Base-by-base conservation (phyloP, 2,113 vertebrate species). In the Piaya cayana region DNA sequence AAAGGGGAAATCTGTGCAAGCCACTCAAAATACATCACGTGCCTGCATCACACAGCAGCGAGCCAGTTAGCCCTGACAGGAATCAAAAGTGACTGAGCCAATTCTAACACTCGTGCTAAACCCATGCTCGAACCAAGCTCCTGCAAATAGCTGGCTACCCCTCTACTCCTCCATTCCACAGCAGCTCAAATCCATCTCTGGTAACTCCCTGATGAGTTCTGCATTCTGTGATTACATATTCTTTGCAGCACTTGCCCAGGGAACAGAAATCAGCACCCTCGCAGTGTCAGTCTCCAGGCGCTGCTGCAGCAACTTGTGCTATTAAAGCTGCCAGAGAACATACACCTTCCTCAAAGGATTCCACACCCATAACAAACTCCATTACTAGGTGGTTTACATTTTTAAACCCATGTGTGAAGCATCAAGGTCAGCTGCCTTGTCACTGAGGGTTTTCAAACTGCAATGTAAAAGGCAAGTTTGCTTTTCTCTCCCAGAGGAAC, bases 221-320 rank as follows among this genome's bases (percentile, higher is more conserved):
- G 82, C 43, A 65, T 50, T 74, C 77, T 76, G 76, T 90, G 65
- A 94, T 94, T 87, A 74, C 70, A 45, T 17, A 90, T 92, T 95
- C 78, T 93, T 82, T 50, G 60, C 16, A 70, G 65, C 74, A 78
- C 20, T 82, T 60, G 78, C 59, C 62, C 82, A 90, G n/a, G 53
- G 75, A 92, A 68, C 58, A 62, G 85, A 91, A 93, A 94, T 91
- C 90, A 88, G 89, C 69, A 79, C 30, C 43, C 39, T 36, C 52
- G 64, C 82, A n/a, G 84, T 32, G 36, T 47, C 86, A 70, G 52
- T 83, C 76, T 77, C 58, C 49, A 81, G 39, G 49, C 86, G 72
- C 63, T 60, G 19, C n/a, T 60, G 75, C 63, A 92, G 3, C 36
- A 70, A 36, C 77, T 69, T 68, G 65, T n/a, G 25, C 67, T 69